Evolutionary conservation across 2,888 invertebrate genomes (phyloP).

Genomic region (Argyresthia albistria): DNA sequence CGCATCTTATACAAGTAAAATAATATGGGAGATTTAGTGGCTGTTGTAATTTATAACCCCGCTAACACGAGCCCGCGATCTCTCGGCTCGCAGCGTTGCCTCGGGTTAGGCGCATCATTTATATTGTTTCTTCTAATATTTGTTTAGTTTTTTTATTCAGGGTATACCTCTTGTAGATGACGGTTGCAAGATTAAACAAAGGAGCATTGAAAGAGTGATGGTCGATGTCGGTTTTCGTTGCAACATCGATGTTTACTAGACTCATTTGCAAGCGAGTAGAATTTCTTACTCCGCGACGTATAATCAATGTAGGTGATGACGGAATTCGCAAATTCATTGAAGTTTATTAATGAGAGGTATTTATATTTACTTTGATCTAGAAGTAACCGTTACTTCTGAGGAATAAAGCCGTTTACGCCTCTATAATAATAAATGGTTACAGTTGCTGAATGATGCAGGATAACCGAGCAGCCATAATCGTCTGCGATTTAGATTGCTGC

Average conservation of each 20-base stretch:
- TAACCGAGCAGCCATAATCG: conserved; percentile 1
- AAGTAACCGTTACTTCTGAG: conserved; percentile 1
- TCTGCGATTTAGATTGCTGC: background rate
- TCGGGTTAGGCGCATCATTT: conserved; percentile 65
- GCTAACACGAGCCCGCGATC: conserved; percentile 45
- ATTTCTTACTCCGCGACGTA: conserved; percentile 31
- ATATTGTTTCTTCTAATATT: conserved; percentile 59
- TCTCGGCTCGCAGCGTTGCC: conserved; percentile 49
- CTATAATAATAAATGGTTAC: no score
- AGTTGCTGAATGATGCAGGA: background rate
- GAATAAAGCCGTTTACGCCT: background rate
- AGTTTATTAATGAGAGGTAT: no score
- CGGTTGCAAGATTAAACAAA: conserved; percentile 59
- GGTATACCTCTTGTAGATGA: conserved; percentile 42
- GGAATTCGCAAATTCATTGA: conserved; percentile 15
- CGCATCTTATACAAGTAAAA: conserved; percentile 50
- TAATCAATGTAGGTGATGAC: conserved; percentile 35
- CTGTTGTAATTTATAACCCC: conserved; percentile 61
- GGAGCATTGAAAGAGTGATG: conserved; percentile 61
- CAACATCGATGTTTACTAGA: conserved; percentile 58
- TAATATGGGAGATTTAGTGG: conserved; percentile 45
- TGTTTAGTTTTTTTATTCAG: conserved; percentile 57
- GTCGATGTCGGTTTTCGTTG: conserved; percentile 53
- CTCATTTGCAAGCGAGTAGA: conserved; percentile 53
- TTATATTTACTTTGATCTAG: background rate